A percentile compares a stretch with the other conserved stretches of the same genome.
Conservation (phyloP, 2,113 vertebrate genomes). For the Calypte anna region DNA sequence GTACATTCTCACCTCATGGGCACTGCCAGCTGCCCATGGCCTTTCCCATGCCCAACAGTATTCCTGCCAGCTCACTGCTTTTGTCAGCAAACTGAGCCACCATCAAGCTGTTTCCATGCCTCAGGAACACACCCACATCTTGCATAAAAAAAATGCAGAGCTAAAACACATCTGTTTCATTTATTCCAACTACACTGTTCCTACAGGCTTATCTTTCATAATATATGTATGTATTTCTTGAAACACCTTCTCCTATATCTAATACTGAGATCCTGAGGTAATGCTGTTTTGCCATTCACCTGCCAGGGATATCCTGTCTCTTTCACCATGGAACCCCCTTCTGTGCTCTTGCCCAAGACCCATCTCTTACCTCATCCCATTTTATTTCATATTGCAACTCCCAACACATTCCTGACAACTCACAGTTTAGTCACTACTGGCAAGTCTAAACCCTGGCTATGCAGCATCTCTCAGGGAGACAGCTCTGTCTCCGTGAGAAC, state of each 20-base stretch:
- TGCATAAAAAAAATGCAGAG: not conserved
- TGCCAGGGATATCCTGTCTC: not conserved
- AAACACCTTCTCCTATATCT: not conserved
- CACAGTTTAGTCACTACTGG: not conserved
- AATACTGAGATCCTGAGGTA: not conserved
- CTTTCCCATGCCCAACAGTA: not conserved
- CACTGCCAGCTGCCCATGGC: not conserved
- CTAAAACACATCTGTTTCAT: not conserved
- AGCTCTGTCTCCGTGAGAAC: not conserved
- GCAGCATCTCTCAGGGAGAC: not conserved
- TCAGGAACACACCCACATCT: not conserved
- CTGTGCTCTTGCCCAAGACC: constrained; percentile 29
- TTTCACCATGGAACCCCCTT: not conserved
- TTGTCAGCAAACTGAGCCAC: not conserved
- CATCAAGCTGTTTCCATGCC: not conserved
- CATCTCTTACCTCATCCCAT: not conserved
- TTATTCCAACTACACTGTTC: not conserved
- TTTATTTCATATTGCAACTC: not conserved
- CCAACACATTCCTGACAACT: not conserved
- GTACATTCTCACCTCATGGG: accelerated
- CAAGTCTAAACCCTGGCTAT: not conserved
- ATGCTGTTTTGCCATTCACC: not conserved
- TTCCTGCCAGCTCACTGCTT: not conserved
- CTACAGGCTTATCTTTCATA: not conserved
- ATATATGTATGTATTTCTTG: not conserved